Evolutionary conservation across 2,888 invertebrate species (phyloP).

Genomic region (Parnassius glacialis): DNA sequence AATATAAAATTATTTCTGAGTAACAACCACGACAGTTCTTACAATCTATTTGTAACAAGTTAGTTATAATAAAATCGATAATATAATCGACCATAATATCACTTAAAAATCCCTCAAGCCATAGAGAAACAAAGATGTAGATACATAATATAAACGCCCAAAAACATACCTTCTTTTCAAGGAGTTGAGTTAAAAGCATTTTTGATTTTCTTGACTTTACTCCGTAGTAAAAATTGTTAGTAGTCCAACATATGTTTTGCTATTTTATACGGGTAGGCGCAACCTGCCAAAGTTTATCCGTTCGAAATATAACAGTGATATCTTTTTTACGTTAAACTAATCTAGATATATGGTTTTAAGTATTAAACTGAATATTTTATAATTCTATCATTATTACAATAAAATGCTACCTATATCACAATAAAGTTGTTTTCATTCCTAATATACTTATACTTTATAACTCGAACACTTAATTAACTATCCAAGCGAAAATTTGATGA

Average conservation of each 20-base stretch:
- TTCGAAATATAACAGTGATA: not conserved
- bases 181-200: too few species aligned
- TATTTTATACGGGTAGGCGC: not conserved
- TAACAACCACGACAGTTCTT: too few species aligned
- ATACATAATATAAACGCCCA: too few species aligned
- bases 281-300: not conserved
- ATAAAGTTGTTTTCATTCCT: constrained; percentile 4
- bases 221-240: not conserved
- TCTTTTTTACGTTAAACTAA: not conserved
- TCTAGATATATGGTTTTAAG: not conserved
- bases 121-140: too few species aligned
- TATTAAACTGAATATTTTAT: constrained; percentile 10
- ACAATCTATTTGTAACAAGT: too few species aligned
- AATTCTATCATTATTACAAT: constrained; percentile 18
- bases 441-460: not conserved
- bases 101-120: too few species aligned
- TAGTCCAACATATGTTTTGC: not conserved
- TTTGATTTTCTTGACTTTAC: too few species aligned
- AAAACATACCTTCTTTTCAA: too few species aligned
- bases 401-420: constrained; percentile 23
- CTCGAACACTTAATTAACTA: not conserved
- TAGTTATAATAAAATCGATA: too few species aligned
- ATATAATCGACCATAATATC: too few species aligned
- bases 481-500: too few species aligned
- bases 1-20: too few species aligned